Percentiles rank a stretch among this genome's conserved stretches.
Conservation (phyloP, 1,140 invertebrate species). For the Aphelinus certus region DNA sequence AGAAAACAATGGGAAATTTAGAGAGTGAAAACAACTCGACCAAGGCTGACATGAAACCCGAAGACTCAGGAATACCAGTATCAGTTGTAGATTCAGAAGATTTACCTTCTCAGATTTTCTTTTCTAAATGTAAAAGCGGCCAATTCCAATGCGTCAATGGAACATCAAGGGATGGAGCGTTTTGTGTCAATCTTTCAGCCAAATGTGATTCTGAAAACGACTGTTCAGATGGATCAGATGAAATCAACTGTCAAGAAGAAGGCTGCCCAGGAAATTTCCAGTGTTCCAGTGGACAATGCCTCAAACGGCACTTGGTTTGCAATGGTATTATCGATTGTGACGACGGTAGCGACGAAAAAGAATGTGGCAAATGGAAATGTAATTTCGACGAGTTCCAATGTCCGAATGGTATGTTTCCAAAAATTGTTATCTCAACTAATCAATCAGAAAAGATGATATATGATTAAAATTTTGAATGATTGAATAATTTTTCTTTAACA, state of each 20-base stretch:
- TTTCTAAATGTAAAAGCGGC: slow-evolving; percentile 68
- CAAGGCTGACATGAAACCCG: background rate
- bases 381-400: slow-evolving; percentile 71
- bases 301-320: slow-evolving; percentile 76
- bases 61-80: slow-evolving; percentile 14
- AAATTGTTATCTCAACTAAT: background rate
- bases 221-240: slow-evolving; percentile 74
- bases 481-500: slow-evolving; percentile 18
- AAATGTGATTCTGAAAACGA: slow-evolving; percentile 73
- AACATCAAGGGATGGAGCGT: slow-evolving; percentile 69
- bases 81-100: background rate
- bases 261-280: slow-evolving; percentile 72
- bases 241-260: slow-evolving; percentile 68
- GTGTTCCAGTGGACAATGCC: slow-evolving; percentile 77
- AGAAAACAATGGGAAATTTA: background rate
- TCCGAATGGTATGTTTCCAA: slow-evolving; percentile 53
- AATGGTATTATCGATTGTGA: slow-evolving; percentile 77
- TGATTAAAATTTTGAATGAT: background rate
- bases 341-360: slow-evolving; percentile 76
- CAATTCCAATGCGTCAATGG: slow-evolving; percentile 73
- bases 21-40: no score
- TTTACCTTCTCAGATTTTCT: slow-evolving; percentile 37
- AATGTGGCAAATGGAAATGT: slow-evolving; percentile 71
- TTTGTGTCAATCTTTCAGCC: slow-evolving; percentile 67
- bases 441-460: background rate